A percentile compares a stretch with the other conserved stretches of the same genome.
Evolutionary conservation across 2,797 vertebrate genomes (phyloP).

Genomic region (Lepidocolaptes lacrymiger): DNA sequence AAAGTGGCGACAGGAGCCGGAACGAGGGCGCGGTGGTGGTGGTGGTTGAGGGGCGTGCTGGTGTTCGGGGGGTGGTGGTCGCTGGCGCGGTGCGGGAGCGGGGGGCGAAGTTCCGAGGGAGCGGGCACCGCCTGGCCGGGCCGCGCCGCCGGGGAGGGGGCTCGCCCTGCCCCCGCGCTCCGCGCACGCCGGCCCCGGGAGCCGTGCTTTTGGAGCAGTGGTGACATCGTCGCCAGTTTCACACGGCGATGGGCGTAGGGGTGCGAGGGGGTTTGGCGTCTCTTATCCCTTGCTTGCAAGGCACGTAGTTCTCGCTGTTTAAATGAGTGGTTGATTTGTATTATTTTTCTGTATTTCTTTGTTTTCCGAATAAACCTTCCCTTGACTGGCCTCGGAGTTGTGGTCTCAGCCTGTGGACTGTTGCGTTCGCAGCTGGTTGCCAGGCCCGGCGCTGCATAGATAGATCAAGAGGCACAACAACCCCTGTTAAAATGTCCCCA

Average conservation of each 20-base stretch:
- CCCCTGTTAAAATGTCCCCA: background rate
- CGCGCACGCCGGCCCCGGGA: background rate
- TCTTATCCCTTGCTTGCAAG: background rate
- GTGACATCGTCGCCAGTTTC: background rate
- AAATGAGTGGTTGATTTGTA: background rate
- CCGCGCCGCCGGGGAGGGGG: background rate
- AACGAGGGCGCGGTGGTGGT: background rate
- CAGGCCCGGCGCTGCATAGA: slow-evolving; percentile 14
- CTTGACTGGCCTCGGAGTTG: background rate
- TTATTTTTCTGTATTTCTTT: background rate
- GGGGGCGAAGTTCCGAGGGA: background rate
- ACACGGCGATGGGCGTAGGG: background rate
- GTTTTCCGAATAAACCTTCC: background rate
- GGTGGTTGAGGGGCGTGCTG: background rate
- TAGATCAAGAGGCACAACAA: background rate
- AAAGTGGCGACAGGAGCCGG: background rate
- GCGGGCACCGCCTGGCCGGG: background rate
- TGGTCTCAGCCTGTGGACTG: background rate
- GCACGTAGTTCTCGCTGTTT: background rate
- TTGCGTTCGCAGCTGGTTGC: slow-evolving; percentile 7
- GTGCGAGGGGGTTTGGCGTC: background rate
- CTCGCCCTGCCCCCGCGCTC: background rate
- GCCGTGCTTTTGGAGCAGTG: background rate
- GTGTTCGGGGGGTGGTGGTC: background rate
- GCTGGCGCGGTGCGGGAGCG: background rate